Evolutionary conservation across 2,113 vertebrate genomes (phyloP).

Genomic region (Solea solea): DNA sequence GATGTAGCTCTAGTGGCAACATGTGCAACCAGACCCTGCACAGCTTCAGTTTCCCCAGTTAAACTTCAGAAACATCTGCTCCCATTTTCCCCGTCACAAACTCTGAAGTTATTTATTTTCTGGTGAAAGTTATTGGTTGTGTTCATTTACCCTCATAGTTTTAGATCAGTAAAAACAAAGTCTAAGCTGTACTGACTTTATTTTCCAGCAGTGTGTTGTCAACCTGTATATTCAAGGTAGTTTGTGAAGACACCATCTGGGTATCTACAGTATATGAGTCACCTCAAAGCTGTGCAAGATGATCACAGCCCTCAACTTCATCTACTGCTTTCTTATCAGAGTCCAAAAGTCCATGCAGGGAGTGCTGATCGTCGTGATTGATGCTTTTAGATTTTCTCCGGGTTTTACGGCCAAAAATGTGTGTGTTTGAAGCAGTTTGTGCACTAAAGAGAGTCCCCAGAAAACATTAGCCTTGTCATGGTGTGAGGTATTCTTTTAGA

Average conservation of each 20-base stretch:
- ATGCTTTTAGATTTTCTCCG: constrained; percentile 41
- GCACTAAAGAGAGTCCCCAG: constrained; percentile 18
- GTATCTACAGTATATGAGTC: constrained; percentile 49
- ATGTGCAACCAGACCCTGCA: too few relatives aligned
- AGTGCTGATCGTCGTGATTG: constrained; percentile 46
- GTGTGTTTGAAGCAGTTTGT: constrained; percentile 42
- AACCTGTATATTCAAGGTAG: constrained; percentile 9
- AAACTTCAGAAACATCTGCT: too few relatives aligned
- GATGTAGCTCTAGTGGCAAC: too few relatives aligned
- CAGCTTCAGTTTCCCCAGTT: too few relatives aligned
- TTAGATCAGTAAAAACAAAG: not conserved
- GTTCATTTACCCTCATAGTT: too few relatives aligned
- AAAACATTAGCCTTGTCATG: constrained; percentile 36
- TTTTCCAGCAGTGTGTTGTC: not conserved
- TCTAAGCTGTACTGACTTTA: constrained; percentile 1
- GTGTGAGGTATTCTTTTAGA: constrained; percentile 14
- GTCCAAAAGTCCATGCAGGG: constrained; percentile 74
- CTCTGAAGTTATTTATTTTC: too few relatives aligned
- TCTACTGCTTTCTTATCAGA: constrained; percentile 63
- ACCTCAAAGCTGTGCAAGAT: constrained; percentile 37
- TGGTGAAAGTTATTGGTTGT: too few relatives aligned
- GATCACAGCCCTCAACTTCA: constrained; percentile 47
- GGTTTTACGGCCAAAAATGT: constrained; percentile 24
- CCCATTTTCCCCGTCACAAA: too few relatives aligned
- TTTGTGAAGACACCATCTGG: constrained; percentile 22